Conservation (phyloP, 2,797 vertebrate genomes). For the Fundulus diaphanus region DNA sequence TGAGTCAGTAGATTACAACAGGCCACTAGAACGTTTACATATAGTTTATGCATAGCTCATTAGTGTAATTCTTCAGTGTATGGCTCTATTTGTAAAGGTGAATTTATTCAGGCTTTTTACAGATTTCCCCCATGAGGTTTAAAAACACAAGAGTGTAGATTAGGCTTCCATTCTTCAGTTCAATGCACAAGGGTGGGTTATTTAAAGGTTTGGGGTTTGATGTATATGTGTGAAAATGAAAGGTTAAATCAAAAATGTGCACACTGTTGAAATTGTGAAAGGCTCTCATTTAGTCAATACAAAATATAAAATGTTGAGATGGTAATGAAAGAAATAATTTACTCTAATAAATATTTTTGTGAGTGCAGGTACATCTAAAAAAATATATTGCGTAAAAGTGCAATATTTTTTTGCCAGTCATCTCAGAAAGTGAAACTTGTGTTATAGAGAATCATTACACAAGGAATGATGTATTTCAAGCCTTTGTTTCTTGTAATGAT, state of each 20-base stretch:
- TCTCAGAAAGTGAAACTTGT: no score
- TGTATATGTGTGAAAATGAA: neutral
- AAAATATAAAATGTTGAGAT: neutral
- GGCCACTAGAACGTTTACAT: neutral
- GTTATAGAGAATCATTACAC: no score
- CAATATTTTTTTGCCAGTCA: no score
- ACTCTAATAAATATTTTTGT: neutral
- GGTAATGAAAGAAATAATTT: no score
- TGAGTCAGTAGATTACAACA: conserved; percentile 1
- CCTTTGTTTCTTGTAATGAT: no score
- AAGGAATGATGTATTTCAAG: no score
- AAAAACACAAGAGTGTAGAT: neutral
- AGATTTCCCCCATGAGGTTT: neutral
- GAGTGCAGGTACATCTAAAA: neutral
- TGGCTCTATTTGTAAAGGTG: neutral
- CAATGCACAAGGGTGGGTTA: neutral
- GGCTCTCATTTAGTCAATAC: neutral
- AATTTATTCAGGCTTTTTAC: neutral
- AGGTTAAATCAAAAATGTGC: neutral
- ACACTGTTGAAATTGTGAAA: neutral
- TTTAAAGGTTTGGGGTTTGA: neutral
- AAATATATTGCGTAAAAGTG: no score
- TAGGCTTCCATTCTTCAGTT: neutral
- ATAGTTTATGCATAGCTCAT: neutral
- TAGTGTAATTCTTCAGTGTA: neutral